Evolutionary conservation across 2,888 invertebrate species (phyloP).

Genomic region (Hyppa rectilinea): DNA sequence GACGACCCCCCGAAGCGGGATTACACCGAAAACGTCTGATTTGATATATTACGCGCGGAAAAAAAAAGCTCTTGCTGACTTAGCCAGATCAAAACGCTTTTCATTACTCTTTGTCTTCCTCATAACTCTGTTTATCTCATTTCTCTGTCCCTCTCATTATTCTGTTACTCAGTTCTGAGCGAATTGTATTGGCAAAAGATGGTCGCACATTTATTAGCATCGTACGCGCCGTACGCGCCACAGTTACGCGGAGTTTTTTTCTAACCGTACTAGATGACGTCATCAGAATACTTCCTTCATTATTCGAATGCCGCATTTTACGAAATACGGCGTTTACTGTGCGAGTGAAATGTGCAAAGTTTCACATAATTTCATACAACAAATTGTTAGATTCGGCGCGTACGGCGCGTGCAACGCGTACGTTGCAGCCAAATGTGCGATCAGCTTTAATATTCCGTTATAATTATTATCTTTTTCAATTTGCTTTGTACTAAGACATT

Average conservation of each 20-base stretch:
- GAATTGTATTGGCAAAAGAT: constrained; percentile 7
- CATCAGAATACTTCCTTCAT: too few species aligned
- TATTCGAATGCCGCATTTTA: too few species aligned
- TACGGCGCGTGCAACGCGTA: too few species aligned
- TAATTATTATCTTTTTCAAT: not conserved
- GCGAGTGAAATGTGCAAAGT: too few species aligned
- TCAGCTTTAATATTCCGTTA: not conserved
- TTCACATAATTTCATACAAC: too few species aligned
- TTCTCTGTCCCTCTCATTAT: constrained; percentile 19
- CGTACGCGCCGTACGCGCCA: too few species aligned
- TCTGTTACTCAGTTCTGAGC: not conserved
- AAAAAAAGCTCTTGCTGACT: constrained; percentile 59
- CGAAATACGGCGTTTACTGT: too few species aligned
- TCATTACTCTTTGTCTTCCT: constrained; percentile 44
- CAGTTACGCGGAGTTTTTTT: too few species aligned
- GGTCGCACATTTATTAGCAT: too few species aligned
- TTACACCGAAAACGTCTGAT: constrained; percentile 39
- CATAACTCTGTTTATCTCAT: constrained; percentile 26
- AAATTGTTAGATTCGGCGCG: too few species aligned
- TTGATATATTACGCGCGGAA: constrained; percentile 59
- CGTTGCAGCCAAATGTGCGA: too few species aligned
- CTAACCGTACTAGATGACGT: too few species aligned
- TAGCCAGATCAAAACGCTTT: constrained; percentile 51
- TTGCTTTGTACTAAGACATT: constrained; percentile 3
- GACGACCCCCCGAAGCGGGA: constrained; percentile 3